Base-by-base conservation (phyloP, 2,888 invertebrate species). In the Belgica antarctica region DNA sequence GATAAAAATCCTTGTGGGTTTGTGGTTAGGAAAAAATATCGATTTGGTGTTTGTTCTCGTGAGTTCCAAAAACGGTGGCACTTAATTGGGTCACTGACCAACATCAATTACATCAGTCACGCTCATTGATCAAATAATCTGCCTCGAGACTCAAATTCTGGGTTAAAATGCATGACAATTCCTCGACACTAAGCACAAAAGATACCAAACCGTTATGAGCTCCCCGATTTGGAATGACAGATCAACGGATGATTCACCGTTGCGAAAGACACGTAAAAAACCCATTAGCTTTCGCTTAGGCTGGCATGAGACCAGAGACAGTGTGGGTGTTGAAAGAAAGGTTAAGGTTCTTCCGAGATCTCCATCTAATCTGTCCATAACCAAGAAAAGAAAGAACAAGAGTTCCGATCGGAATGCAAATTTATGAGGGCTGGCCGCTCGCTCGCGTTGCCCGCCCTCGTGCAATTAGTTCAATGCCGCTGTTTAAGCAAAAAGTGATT, bases 271-370 rank as follows among this genome's bases (percentile, higher is more conserved):
- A 41, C 15, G 52, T 7, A 52, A 17, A 22, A 52, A 52, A 52
- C 2, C 17, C 17, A 52, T 22, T 52, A 52, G 22, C 52, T 7
- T 52, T 31, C 22, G 7, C 22, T 8, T 52, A 17, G n/a, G n/a
- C n/a, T n/a, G n/a, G 52, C 22, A 41, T 10, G 12, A 46, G 4
- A 31, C 34, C 5, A 31, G 12, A 31, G 5, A 31, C 5, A 25
- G 31, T 25, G 62, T 62, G 19, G 62, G 62, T 62, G 28, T 28
- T 17, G n/a, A 59, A n/a, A 10, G 59, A 59, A 62, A 62, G 62
- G 62, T 62, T 62, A 31, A 62, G 17, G 17, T 28, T 31, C 62
- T 62, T 31, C 62, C 62, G 15, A 31, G 62, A 62, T 17, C 62
- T 28, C 27, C 12, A n/a, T 12, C 34, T 19, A n/a, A n/a, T 52